Base-by-base conservation (phyloP, 2,888 invertebrate species). In the Conomelus anceps region DNA sequence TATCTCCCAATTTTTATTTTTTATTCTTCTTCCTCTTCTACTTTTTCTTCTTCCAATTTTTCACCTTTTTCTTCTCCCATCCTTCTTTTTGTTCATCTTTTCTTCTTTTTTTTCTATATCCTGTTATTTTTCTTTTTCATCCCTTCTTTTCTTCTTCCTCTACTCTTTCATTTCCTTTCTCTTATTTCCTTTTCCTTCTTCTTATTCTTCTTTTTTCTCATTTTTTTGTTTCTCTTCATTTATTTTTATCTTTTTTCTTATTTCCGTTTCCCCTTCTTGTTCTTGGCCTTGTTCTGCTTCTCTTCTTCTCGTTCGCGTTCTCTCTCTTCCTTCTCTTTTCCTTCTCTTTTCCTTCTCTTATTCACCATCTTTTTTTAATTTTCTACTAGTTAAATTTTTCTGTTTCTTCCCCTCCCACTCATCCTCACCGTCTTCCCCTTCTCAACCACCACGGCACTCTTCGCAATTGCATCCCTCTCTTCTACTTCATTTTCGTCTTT, bases 251-350 rank as follows among this genome's bases (percentile, higher is more conserved):
- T 84, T 13, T 84, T 22, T 17, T 84, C 17, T 84, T 84, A 6
- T 84, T 6, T 22, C 22, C 22, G 22, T 9, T 84, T 22, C 13
- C 22, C 22, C 84, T 84, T 84, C 23, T 85, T 89, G 6, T 89
- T 85, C 89, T 86, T 89, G 89, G 84, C 88, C 84, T 88, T 84
- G 26, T 63, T 88, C 87, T 88, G 41, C 29, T 85, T 11, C 85
- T 85, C 85, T 22, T 87, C 86, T 85, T 89, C 87, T 88, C 26
- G 7, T n/a, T 85, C 22, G 6, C 23, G 20, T 85, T 22, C n/a
- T 23, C 23, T 85, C 85, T n/a, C 3, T 23, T 22, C n/a, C 85
- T 84, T 84, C 85, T 85, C 11, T 89, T 23, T 84, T 84, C 87
- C 86, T 86, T 23, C 84, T 89, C 88, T 26, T 29, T 29, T 26